Evolutionary conservation across 2,888 invertebrate species (phyloP), one percentile per base, ranked within the genome.

Genomic region (Tetranychus piercei): DNA sequence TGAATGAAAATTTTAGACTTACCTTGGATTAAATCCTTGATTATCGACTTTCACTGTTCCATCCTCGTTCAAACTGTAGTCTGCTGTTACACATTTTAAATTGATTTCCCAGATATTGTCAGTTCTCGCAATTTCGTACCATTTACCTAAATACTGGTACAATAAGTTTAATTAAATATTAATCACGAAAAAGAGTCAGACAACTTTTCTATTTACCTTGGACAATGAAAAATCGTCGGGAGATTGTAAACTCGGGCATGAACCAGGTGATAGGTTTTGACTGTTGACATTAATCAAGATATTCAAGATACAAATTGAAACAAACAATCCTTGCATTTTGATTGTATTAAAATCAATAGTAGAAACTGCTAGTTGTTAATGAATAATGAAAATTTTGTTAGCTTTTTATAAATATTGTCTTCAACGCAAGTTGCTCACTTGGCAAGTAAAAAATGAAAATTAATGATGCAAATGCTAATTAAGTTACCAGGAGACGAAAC

Each of bases 121-220:
- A 43, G 66, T 67, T n/a, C 43, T 65, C 1, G n/a, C 18, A 1
- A 73, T 73, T 67, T 73, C 73, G 66, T 73, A 73, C 73, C 73
- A 73, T 66, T 73, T 73, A 67, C 73, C 73, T 44, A 73, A 22
- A 73, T 73, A 73, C 73, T 73, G 34, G 20, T 65, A 55, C 55
- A 45, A 15, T 4, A 15, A 55, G 15, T 15, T 6, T 2, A 7
- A 15, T 55, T 55, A 55, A 55, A 15, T 6, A 55, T 2, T 7
- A 55, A 55, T 15, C 9, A 15, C 2, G 7, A 5, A 1, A 55
- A 55, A 55, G 15, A 55, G 2, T 55, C 9, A 6, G 15, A 6
- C 55, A 34, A 34, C 3, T 34, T 34, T 34, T 4, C 34, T 34
- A 34, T 34, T 55, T 15, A 55, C 55, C 15, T 55, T 55, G 15